A percentile compares a stretch with the other conserved stretches of the same genome.
phyloP scores from a whole-genome alignment of 2,888 invertebrate genomes.

The Polia nebulosa region DNA sequence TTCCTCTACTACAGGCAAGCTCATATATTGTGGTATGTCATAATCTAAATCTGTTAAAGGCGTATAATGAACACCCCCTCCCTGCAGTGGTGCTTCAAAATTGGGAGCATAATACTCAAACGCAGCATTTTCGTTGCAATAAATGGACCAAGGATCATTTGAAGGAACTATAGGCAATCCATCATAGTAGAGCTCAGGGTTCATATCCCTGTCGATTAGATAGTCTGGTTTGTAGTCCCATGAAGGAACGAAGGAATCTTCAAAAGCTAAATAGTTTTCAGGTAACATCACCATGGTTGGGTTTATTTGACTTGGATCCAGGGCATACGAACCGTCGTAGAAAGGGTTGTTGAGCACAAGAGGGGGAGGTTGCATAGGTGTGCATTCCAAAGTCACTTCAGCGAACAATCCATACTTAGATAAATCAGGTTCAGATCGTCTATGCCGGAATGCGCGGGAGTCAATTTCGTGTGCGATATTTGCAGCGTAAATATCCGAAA shows the following conservation, averaged over 20 bases:
- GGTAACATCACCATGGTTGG: slow-evolving; percentile 84
- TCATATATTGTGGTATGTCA: slow-evolving; percentile 86
- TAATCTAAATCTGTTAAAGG: slow-evolving; percentile 87
- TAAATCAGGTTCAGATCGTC: slow-evolving; percentile 87
- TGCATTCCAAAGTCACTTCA: slow-evolving; percentile 82
- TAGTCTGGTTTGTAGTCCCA: slow-evolving; percentile 86
- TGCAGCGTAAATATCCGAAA: slow-evolving; percentile 82
- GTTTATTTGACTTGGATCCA: slow-evolving; percentile 79
- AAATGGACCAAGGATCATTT: slow-evolving; percentile 87
- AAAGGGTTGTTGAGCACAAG: slow-evolving; percentile 89
- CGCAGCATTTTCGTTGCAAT: slow-evolving; percentile 79
- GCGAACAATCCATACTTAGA: slow-evolving; percentile 85
- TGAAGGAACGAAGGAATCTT: slow-evolving; percentile 88
- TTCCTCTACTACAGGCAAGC: slow-evolving; percentile 82
- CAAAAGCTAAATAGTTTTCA: slow-evolving; percentile 89
- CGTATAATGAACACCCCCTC: slow-evolving; percentile 83
- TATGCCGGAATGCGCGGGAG: slow-evolving; percentile 74
- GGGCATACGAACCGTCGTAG: slow-evolving; percentile 86
- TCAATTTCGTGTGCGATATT: slow-evolving; percentile 77
- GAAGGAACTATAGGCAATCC: slow-evolving; percentile 84
- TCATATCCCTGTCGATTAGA: slow-evolving; percentile 76
- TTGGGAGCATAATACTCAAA: slow-evolving; percentile 85
- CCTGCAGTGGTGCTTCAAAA: slow-evolving; percentile 78
- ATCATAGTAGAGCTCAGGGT: slow-evolving; percentile 83
- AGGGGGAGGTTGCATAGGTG: slow-evolving; percentile 79